phyloP scores from a whole-genome alignment of 2,888 invertebrate species.

The Agapostemon virescens region DNA sequence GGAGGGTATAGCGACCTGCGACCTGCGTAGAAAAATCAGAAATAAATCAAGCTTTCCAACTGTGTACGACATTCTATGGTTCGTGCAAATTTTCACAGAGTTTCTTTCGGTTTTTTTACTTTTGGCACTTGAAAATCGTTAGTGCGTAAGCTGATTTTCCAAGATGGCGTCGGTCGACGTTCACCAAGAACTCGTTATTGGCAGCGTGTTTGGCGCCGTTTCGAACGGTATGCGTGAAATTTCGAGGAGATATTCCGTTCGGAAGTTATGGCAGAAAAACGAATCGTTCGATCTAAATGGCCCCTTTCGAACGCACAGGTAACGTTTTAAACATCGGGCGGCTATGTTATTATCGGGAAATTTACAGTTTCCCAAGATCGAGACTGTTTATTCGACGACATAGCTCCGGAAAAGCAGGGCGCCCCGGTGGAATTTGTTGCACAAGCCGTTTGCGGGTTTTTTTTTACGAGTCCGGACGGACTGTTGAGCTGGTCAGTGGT shows the following conservation, averaged over 20 bases:
- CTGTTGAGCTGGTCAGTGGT: constrained; percentile 8
- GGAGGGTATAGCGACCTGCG: background rate
- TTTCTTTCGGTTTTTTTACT: background rate
- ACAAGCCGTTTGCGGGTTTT: background rate
- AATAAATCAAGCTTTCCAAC: background rate
- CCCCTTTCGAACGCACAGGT: background rate
- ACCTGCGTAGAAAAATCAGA: background rate
- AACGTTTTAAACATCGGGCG: background rate
- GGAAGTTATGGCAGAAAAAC: background rate
- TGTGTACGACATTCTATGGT: background rate
- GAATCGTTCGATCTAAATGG: background rate
- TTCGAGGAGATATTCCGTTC: background rate
- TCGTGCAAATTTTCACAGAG: too few species aligned
- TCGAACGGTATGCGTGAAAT: background rate
- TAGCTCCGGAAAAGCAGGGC: background rate
- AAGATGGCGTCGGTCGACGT: background rate
- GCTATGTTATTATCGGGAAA: background rate
- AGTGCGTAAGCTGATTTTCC: too few species aligned
- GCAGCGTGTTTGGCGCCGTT: background rate
- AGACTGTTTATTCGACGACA: background rate
- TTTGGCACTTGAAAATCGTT: background rate
- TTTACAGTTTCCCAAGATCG: background rate
- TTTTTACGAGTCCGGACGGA: background rate
- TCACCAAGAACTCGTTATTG: background rate
- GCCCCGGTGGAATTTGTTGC: background rate